Conservation (phyloP, 1,140 invertebrate species). For the Ctenoplectra terminalis region DNA sequence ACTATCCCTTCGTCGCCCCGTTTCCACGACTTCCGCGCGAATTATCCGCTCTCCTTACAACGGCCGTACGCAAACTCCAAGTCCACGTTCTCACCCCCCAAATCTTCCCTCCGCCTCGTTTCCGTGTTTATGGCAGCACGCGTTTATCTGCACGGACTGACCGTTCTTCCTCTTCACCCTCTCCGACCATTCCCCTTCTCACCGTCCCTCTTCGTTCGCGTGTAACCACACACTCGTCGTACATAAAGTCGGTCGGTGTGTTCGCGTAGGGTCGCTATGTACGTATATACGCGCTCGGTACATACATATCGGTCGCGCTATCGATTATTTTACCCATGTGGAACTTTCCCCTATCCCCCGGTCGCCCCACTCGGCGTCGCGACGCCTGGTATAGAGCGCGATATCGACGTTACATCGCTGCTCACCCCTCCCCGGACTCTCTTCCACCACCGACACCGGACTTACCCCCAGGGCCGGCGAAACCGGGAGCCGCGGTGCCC, state of each 20-base stretch:
- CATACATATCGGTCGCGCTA: constrained; percentile 80
- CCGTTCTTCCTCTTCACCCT: not conserved
- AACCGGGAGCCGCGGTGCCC: constrained; percentile 30
- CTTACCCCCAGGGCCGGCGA: constrained; percentile 55
- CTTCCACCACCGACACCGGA: constrained; percentile 5
- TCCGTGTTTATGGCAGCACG: constrained; percentile 51
- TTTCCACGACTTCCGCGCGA: not conserved
- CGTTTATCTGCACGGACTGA: constrained; percentile 37
- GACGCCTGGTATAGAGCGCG: constrained; percentile 81
- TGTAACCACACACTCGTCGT: constrained; percentile 43
- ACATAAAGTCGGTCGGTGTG: not conserved
- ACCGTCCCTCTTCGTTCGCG: constrained; percentile 8
- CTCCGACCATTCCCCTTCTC: not conserved
- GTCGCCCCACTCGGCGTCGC: constrained; percentile 73
- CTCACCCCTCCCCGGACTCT: constrained; percentile 30
- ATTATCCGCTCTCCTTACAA: constrained; percentile 9
- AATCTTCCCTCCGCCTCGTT: not conserved
- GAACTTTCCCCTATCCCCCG: constrained; percentile 77
- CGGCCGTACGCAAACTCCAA: not conserved
- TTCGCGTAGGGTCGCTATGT: not conserved
- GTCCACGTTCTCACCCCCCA: constrained; percentile 1
- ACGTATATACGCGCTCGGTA: constrained; percentile 20
- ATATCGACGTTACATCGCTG: constrained; percentile 83
- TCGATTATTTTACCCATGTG: constrained; percentile 83
- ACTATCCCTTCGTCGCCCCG: not conserved